Base-by-base conservation (phyloP, 2,797 vertebrate genomes). In the Epinephelus coioides region DNA sequence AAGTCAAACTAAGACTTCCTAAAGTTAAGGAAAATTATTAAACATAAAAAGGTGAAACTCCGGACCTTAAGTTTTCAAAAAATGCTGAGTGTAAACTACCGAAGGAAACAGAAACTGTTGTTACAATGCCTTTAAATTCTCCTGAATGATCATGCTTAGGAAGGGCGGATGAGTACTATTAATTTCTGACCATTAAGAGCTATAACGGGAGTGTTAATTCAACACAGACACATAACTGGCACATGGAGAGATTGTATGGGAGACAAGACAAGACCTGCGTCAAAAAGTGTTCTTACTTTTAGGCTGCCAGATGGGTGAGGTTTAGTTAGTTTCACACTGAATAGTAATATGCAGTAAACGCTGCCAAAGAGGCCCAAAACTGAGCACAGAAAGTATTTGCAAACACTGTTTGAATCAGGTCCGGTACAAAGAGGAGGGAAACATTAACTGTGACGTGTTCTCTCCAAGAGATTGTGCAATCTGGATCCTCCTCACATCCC, bases 191-290 rank as follows among this genome's bases (percentile, higher is more conserved):
- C 65, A 66, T 59, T 11, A 75, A 79, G 62, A 73, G 62, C 19
- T 66, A 71, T 8, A 43, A 43, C 40, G 49, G 76, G 81, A 89
- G 82, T 79, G 85, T 88, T 90, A 80, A 61, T 85, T 88, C 71
- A 69, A 54, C 64, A 84, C 84, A 84, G 76, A 91, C 73, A 91
- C 75, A 9, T 55, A 81, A 92, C 87, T 90, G 89, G 82, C 86
- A 89, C 88, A 86, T 72, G 71, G 82, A 85, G 62, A 86, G 82
- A 83, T 79, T 64, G 81, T 69, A 83, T 53, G 84, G 82, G 77
- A 77, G 76, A 83, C 81, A 69, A 85, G 75, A 67, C 53, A 64
- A 87, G 86, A 87, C 84, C 88, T 85, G 86, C 5, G 6, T 89
- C 64, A 86, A 89, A 88, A 49, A 82, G 74, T 38, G 15, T 76